Percentiles rank a stretch among this genome's conserved stretches.
Evolutionary conservation across 2,797 vertebrate genomes (phyloP).

Genomic region (Rousettus madagascariensis): DNA sequence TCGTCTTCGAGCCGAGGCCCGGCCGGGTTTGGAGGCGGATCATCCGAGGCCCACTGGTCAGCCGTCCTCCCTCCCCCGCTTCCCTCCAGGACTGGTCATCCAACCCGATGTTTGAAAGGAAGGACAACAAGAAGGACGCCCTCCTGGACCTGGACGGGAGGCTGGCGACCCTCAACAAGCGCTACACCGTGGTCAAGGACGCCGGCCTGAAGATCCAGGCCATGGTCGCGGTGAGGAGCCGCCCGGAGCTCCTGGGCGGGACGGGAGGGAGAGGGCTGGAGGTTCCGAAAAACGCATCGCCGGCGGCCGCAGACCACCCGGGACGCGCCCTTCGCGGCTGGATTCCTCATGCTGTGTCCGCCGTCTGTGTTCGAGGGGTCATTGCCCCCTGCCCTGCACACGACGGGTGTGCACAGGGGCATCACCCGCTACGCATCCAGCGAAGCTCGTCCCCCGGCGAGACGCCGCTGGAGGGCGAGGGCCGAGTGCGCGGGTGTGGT

Average conservation of each 20-base stretch:
- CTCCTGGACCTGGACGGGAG: constrained; percentile 83
- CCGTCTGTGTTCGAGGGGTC: accelerated
- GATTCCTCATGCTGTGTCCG: accelerated
- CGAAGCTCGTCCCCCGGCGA: neutral
- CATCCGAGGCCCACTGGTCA: neutral
- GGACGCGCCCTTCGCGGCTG: accelerated
- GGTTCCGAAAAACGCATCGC: neutral
- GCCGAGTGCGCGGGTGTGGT: accelerated
- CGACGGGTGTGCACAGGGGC: accelerated
- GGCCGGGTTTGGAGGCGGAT: neutral
- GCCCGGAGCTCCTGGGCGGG: accelerated
- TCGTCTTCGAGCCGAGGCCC: neutral
- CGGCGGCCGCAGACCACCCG: accelerated
- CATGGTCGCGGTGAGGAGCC: constrained; percentile 81
- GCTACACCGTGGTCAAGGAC: constrained; percentile 68
- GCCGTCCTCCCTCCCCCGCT: accelerated
- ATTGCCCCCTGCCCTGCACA: accelerated
- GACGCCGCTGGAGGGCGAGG: accelerated
- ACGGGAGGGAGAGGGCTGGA: accelerated
- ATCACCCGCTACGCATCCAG: accelerated
- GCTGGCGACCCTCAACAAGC: constrained; percentile 67
- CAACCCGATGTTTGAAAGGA: constrained; percentile 85
- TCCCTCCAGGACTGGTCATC: constrained; percentile 84
- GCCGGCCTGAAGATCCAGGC: constrained; percentile 81
- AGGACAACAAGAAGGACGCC: constrained; percentile 80